phyloP scores from a whole-genome alignment of 2,888 invertebrate species.

The Acronicta leporina region DNA sequence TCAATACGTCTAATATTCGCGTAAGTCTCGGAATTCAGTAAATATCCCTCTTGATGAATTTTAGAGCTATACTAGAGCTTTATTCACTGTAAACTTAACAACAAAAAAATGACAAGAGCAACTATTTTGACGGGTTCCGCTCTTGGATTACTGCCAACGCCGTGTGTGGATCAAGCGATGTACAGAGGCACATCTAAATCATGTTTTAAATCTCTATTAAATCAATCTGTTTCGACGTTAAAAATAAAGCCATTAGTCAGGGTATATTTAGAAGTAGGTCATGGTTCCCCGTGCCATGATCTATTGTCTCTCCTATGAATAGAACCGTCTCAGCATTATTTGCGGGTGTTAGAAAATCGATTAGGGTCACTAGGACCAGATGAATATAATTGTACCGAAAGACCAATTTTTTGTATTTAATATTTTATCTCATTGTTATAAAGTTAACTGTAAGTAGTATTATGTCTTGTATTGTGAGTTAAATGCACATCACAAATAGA shows the following conservation, averaged over 20 bases:
- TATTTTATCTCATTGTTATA: too few species aligned
- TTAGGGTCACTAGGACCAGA: too few species aligned
- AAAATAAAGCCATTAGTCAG: slow-evolving; percentile 27
- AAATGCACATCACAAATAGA: too few species aligned
- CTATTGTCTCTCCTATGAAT: slow-evolving; percentile 1
- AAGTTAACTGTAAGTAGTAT: too few species aligned
- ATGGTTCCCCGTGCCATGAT: slow-evolving; percentile 26
- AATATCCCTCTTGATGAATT: slow-evolving; percentile 8
- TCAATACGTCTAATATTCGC: too few species aligned
- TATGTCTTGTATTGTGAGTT: too few species aligned
- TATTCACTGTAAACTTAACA: slow-evolving; percentile 50
- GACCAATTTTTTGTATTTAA: too few species aligned
- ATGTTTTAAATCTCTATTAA: slow-evolving; percentile 38
- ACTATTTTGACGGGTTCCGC: slow-evolving; percentile 48
- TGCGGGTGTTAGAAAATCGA: too few species aligned
- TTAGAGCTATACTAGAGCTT: slow-evolving; percentile 31
- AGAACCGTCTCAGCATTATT: background rate
- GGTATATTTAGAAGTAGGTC: slow-evolving; percentile 34
- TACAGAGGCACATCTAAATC: slow-evolving; percentile 16
- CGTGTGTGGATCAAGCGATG: slow-evolving; percentile 27
- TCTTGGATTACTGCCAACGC: slow-evolving; percentile 48
- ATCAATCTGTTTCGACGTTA: slow-evolving; percentile 30
- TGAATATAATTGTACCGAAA: too few species aligned
- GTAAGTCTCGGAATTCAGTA: too few species aligned
- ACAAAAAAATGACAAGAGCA: slow-evolving; percentile 36